phyloP scores from a whole-genome alignment of 2,113 vertebrate species.

The Lophura nycthemera region DNA sequence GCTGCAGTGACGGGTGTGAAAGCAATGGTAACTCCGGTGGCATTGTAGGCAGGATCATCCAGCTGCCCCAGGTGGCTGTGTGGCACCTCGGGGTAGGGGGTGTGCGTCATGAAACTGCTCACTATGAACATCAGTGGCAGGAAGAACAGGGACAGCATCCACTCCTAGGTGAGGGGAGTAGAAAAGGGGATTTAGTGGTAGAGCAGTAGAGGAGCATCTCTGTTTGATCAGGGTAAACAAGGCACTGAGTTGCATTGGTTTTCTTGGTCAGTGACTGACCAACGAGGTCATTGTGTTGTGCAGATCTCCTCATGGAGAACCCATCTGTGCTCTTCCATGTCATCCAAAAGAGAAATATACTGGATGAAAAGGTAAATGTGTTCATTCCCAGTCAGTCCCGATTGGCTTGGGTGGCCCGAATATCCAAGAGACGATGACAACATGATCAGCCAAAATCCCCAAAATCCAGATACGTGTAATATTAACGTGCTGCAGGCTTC shows the following conservation, averaged over 20 bases:
- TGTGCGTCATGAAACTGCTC: accelerated
- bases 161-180: slow-evolving; percentile 49
- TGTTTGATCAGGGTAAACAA: accelerated
- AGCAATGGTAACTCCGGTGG: background rate
- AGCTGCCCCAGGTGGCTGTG: slow-evolving; percentile 31
- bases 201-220: accelerated
- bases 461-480: background rate
- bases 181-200: background rate
- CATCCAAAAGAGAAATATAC: background rate
- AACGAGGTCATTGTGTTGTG: background rate
- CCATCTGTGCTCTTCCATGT: background rate
- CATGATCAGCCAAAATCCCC: background rate
- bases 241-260: accelerated
- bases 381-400: background rate
- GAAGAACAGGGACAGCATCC: slow-evolving; percentile 62
- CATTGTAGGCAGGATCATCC: slow-evolving; percentile 48
- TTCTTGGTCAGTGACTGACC: accelerated
- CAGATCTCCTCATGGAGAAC: background rate
- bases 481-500: background rate
- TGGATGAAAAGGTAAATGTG: accelerated
- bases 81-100: background rate
- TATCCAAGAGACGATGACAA: background rate
- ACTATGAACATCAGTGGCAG: background rate
- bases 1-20: slow-evolving; percentile 56
- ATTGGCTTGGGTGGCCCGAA: background rate